Conservation (phyloP, 2,797 vertebrate species). For the Aeoliscus strigatus region DNA sequence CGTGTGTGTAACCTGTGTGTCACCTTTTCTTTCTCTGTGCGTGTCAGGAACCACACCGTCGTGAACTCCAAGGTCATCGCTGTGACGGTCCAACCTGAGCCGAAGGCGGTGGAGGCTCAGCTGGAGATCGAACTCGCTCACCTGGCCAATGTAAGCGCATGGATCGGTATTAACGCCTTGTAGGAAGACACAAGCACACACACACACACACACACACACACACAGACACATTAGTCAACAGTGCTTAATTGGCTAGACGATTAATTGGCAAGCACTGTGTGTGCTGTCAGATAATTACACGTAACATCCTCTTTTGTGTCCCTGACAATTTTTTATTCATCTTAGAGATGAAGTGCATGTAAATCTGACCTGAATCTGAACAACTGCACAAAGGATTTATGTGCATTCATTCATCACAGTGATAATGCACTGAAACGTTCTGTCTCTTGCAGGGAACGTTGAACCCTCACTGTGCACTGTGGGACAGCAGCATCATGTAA, state of each 20-base stretch:
- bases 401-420: conserved; percentile 24
- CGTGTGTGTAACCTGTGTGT: too few species aligned
- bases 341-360: conserved; percentile 44
- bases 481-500: conserved; percentile 95
- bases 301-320: conserved; percentile 58
- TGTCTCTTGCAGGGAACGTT: conserved; percentile 84
- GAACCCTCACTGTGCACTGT: conserved; percentile 95
- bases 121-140: conserved; percentile 98
- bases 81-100: conserved; percentile 94
- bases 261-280: conserved; percentile 60
- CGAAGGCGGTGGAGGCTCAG: conserved; percentile 84
- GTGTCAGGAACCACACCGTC: conserved; percentile 91
- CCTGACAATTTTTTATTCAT: conserved; percentile 45
- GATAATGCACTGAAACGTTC: conserved; percentile 29
- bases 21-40: too few species aligned
- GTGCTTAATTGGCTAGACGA: conserved; percentile 68
- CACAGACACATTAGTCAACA: conserved; percentile 52
- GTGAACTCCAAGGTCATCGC: conserved; percentile 98
- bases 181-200: too few species aligned
- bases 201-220: too few species aligned
- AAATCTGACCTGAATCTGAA: conserved; percentile 24
- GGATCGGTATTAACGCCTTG: too few species aligned
- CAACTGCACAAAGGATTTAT: conserved; percentile 10
- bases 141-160: conserved; percentile 96
- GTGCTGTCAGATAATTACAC: conserved; percentile 63